Base-by-base conservation (phyloP, 92 coral and sea anemone genomes). In the Actinostola sp. region DNA sequence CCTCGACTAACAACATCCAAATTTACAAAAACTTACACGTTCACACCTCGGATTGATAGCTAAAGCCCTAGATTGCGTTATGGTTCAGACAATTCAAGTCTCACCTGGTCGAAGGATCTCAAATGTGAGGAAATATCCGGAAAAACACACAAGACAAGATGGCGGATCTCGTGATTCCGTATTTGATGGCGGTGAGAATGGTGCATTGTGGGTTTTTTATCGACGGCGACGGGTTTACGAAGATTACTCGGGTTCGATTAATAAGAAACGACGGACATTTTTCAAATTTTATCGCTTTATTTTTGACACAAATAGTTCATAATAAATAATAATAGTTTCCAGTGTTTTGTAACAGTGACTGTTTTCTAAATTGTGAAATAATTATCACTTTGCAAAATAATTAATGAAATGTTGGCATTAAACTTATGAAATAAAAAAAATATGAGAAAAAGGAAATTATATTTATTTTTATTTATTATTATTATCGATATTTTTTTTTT, bases 151-250 rank as follows among this genome's bases (percentile, higher is more conserved):
- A 28, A 70, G 77, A 48, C 70, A 86, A 86, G 65, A 86, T 86
- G 92, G 92, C 92, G 88, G 92, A 84, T 84, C 84, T 78, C 89
- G 89, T 84, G 89, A 84, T 86, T 66, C 81, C 64, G 77, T 71
- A 59, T 45, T 63, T 65, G 72, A 54, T 75, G 58, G 46, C 66
- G 33, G 41, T 34, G n/a, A 24, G 3, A 12, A 19, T 30, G 34
- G 29, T 51, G 81, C 61, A 75, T 75, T 34, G 16, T 75, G 81
- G 81, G 81, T 3, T 25, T 43, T 60, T 31, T 42, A 59, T 43
- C 16, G 4, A 9, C 7, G 13, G 6, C 42, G 17, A 38, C 73
- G 55, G 44, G 10, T 20, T 14, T 31, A 27, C 74, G 74, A 56
- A 17, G 19, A 21, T 14, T 9, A 29, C 20, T 66, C 72, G 72